A percentile compares a stretch with the other conserved stretches of the same genome.
phyloP scores from a whole-genome alignment of 2,113 vertebrate species.

The Prionailurus viverrinus region DNA sequence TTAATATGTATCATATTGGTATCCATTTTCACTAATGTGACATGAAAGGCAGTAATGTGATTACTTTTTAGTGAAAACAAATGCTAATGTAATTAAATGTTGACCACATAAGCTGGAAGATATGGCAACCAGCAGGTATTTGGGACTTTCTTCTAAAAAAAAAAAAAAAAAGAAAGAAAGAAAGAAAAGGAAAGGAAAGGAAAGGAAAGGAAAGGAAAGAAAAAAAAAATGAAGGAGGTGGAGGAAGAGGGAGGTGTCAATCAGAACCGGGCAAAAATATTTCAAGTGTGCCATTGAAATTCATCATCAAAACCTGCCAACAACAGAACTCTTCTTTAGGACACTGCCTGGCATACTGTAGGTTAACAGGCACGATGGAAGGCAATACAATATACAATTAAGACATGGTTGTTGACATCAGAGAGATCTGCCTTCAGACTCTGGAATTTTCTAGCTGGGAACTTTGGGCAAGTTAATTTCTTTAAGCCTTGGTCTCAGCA shows the following conservation, averaged over 20 bases:
- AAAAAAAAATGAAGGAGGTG: not conserved
- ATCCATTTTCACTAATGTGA: constrained; percentile 89
- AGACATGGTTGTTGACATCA: not conserved
- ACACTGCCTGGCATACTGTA: not conserved
- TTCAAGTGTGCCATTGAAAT: not conserved
- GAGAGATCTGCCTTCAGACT: not conserved
- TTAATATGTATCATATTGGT: constrained; percentile 89
- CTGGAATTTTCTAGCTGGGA: constrained; percentile 35
- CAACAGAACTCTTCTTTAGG: not conserved
- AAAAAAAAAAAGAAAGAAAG: not conserved
- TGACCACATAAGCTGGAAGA: constrained; percentile 55
- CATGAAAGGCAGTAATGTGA: constrained; percentile 90
- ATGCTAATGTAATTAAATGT: constrained; percentile 82
- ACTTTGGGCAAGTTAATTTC: not conserved
- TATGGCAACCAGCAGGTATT: constrained; percentile 8
- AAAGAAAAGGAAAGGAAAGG: not conserved
- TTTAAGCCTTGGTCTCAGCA: not conserved
- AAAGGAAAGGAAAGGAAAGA: no score
- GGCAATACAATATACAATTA: not conserved
- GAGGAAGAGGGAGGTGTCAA: not conserved
- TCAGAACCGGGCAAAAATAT: constrained; percentile 8
- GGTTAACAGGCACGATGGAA: not conserved
- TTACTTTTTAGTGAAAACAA: constrained; percentile 85
- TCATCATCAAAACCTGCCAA: not conserved
- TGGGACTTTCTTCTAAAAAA: not conserved